Percentiles rank a stretch among this genome's conserved stretches.
Evolutionary conservation across 2,113 vertebrate species (phyloP).

Genomic region (Xiphophorus hellerii): DNA sequence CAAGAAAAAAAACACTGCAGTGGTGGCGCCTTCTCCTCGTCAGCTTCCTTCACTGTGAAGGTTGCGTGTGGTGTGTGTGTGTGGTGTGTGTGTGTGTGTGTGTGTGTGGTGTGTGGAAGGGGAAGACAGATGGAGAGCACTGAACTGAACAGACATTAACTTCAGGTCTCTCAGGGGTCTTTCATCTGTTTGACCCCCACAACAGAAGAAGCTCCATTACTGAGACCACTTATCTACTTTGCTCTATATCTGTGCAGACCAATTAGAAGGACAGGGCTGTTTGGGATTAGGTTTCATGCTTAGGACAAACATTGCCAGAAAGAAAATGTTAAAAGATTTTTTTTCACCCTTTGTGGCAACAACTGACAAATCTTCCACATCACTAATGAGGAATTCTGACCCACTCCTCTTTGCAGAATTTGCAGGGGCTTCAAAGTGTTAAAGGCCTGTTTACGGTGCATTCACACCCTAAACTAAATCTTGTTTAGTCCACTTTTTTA

Average conservation of each 20-base stretch:
- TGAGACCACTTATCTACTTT: constrained; percentile 19
- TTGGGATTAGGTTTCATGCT: constrained; percentile 10
- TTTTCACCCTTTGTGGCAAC: too few relatives aligned
- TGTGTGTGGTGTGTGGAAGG: background rate
- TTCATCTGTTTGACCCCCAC: constrained; percentile 49
- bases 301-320: background rate
- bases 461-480: too few relatives aligned
- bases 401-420: background rate
- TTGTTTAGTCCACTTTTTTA: too few relatives aligned
- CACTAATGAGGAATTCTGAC: too few relatives aligned
- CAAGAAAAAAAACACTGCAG: constrained; percentile 69
- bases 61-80: background rate
- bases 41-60: constrained; percentile 20
- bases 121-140: constrained; percentile 37
- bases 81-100: background rate
- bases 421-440: background rate
- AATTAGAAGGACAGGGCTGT: background rate
- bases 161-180: constrained; percentile 47
- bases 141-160: background rate
- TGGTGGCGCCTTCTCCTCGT: constrained; percentile 30
- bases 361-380: too few relatives aligned
- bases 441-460: background rate
- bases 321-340: too few relatives aligned
- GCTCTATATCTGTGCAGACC: background rate
- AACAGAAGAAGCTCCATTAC: constrained; percentile 37